Conservation (phyloP, 2,113 vertebrate species). For the Scytalopus superciliaris region DNA sequence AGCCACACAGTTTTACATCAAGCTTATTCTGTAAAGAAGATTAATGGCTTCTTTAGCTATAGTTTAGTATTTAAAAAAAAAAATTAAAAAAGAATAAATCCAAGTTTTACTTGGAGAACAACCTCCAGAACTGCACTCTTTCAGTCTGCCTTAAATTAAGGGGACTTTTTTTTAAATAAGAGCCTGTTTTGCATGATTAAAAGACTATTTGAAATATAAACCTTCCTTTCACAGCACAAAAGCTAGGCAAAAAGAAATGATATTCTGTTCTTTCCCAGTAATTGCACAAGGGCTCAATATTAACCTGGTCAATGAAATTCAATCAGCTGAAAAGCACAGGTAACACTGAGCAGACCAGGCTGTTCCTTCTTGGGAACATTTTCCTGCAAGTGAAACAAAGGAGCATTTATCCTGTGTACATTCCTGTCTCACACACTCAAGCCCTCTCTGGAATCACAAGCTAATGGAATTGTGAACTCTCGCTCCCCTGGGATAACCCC, state of each 20-base stretch:
- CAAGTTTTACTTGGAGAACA: neutral
- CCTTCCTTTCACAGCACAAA: neutral
- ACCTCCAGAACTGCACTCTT: neutral
- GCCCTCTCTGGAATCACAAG: neutral
- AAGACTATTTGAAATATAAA: constrained; percentile 27
- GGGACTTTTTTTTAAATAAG: neutral
- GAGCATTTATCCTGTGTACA: neutral
- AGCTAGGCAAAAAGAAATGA: neutral
- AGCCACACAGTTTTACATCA: neutral
- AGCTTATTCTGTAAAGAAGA: neutral
- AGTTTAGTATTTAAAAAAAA: neutral
- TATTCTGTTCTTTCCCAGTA: neutral
- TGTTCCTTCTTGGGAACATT: neutral
- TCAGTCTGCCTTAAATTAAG: neutral
- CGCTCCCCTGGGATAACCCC: neutral
- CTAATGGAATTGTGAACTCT: constrained; percentile 11
- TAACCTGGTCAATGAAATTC: constrained; percentile 10
- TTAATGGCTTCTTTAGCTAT: neutral
- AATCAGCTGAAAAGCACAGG: neutral
- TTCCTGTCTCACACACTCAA: neutral
- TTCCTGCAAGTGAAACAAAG: neutral
- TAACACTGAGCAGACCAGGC: neutral
- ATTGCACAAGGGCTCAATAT: constrained; percentile 4
- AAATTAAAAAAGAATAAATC: neutral
- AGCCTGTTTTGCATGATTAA: neutral